Evolutionary conservation across 2,113 vertebrate genomes (phyloP).

Genomic region (Phaetusa simplex): DNA sequence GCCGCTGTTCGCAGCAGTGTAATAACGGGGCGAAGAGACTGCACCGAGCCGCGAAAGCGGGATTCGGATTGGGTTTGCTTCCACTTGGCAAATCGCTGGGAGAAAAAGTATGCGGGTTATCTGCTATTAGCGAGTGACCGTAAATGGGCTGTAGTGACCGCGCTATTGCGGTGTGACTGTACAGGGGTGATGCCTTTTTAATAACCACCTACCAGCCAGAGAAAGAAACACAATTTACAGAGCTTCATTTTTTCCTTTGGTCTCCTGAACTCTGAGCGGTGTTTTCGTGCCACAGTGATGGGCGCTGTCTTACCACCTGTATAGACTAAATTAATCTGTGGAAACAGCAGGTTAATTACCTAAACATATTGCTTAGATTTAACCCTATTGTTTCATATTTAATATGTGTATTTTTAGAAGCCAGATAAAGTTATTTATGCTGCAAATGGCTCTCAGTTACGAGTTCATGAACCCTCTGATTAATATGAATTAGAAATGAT

Average conservation of each 20-base stretch:
- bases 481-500: conserved; percentile 64
- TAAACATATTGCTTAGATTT: conserved; percentile 42
- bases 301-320: conserved; percentile 4
- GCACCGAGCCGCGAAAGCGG: not conserved
- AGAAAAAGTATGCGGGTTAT: conserved; percentile 3
- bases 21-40: conserved; percentile 3
- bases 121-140: not conserved
- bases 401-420: conserved; percentile 26
- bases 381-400: conserved; percentile 51
- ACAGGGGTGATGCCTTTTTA: conserved; percentile 33
- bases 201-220: conserved; percentile 17
- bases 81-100: not conserved
- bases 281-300: not conserved
- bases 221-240: not conserved
- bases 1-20: conserved; percentile 32
- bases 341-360: conserved; percentile 41
- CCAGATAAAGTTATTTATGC: conserved; percentile 44
- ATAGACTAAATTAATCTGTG: not conserved
- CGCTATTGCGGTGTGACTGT: conserved; percentile 10
- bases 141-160: not conserved
- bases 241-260: not conserved
- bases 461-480: conserved; percentile 48
- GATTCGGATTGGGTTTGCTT: conserved; percentile 16
- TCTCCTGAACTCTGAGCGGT: not conserved
- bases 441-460: conserved; percentile 38